Percentiles rank a stretch among this genome's conserved stretches.
These are phyloP conservation scores for Trachelus iudaicus DNA, from an alignment of 2,888 invertebrate species.

Conservation along the genomic window DNA sequence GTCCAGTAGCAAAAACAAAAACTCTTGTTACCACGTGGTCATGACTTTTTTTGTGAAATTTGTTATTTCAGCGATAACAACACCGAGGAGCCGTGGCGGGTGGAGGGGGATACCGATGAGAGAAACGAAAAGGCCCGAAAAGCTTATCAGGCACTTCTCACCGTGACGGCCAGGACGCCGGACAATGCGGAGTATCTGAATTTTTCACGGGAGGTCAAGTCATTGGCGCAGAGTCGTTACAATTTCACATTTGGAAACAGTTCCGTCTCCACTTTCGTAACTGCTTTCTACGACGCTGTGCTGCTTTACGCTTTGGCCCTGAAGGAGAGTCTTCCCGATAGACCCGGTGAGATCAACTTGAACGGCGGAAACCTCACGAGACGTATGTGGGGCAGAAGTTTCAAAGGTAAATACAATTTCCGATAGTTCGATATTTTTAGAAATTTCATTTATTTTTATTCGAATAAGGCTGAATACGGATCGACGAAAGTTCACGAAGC, in stretches of 20 bases:
- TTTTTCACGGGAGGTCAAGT: constrained; percentile 80
- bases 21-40: no score
- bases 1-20: no score
- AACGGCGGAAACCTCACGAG: constrained; percentile 87
- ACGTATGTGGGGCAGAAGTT: constrained; percentile 88
- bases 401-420: constrained; percentile 73
- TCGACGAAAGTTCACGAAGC: neutral
- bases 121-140: constrained; percentile 85
- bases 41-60: neutral
- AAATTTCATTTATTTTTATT: neutral
- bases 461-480: neutral
- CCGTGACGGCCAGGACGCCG: constrained; percentile 87
- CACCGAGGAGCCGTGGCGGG: constrained; percentile 85
- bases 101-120: constrained; percentile 80
- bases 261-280: constrained; percentile 91
- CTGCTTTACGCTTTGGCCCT: constrained; percentile 92
- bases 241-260: constrained; percentile 80
- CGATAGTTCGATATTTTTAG: neutral
- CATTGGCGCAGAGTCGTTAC: constrained; percentile 75
- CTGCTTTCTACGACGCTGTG: constrained; percentile 96
- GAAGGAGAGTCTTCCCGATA: constrained; percentile 80
- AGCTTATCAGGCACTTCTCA: constrained; percentile 89
- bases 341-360: constrained; percentile 64
- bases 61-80: constrained; percentile 50
- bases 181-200: constrained; percentile 81